These are phyloP conservation scores for Drosophila eohydei DNA, from an alignment of 2,888 invertebrate genomes.

Conservation along the genomic window DNA sequence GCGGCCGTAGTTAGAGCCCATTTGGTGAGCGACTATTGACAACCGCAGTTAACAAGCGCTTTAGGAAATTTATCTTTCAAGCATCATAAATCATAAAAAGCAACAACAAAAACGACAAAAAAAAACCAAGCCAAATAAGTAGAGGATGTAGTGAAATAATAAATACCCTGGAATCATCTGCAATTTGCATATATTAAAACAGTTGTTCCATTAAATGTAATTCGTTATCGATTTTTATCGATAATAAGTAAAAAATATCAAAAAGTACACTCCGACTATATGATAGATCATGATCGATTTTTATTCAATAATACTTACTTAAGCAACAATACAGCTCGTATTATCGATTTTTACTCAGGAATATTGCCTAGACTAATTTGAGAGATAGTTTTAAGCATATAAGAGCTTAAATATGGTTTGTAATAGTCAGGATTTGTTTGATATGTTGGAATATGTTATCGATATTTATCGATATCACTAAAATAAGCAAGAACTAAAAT, in stretches of 20 bases:
- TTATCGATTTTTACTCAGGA: no score
- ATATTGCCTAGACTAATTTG: no score
- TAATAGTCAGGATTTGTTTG: no score
- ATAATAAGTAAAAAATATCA: not conserved
- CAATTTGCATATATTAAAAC: no score
- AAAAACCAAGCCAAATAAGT: slow-evolving; percentile 8
- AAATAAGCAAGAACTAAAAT: not conserved
- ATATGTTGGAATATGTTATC: not conserved
- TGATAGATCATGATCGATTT: no score
- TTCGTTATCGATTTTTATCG: not conserved
- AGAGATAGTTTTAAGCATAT: no score
- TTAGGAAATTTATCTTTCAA: slow-evolving; percentile 77
- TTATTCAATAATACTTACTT: no score
- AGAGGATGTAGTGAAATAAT: no score
- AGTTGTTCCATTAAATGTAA: not conserved
- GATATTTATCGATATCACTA: slow-evolving; percentile 2
- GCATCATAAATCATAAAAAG: slow-evolving; percentile 73
- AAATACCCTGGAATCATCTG: not conserved
- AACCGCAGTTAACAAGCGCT: slow-evolving; percentile 75
- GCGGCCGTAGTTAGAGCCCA: slow-evolving; percentile 9
- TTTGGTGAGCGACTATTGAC: slow-evolving; percentile 70
- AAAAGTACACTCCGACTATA: no score
- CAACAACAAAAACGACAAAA: slow-evolving; percentile 2
- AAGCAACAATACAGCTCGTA: no score
- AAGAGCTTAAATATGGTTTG: no score